Percentiles rank a stretch among this genome's conserved stretches.
phyloP scores from a whole-genome alignment of 1,140 invertebrate species.

The Acyrthosiphon pisum region DNA sequence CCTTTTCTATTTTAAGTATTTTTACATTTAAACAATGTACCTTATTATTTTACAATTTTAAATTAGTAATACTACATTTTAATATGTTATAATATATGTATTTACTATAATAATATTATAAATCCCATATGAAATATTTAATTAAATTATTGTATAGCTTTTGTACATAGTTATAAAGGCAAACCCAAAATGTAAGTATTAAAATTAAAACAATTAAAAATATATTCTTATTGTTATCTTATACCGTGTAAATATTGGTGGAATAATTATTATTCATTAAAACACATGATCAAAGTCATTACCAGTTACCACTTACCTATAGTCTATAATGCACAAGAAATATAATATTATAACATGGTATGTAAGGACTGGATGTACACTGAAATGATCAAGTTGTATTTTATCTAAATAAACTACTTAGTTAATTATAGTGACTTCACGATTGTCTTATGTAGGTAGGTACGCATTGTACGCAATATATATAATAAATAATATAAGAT shows the following conservation, averaged over 20 bases:
- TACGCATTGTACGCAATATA: background rate
- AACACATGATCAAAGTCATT: background rate
- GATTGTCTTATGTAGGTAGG: background rate
- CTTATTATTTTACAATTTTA: background rate
- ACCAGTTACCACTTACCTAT: background rate
- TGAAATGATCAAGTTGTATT: conserved; percentile 22
- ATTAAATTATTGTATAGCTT: background rate
- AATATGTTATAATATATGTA: background rate
- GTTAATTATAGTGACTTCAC: background rate
- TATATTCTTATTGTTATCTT: background rate
- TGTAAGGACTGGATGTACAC: background rate
- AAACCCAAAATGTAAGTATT: background rate
- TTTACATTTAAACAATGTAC: background rate
- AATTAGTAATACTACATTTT: background rate
- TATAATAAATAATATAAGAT: background rate
- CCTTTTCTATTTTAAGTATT: background rate
- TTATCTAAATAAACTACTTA: conserved; percentile 27
- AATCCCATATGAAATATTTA: background rate
- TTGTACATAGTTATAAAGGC: conserved; percentile 8
- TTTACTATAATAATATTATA: background rate
- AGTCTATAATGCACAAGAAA: background rate
- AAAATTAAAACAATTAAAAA: background rate
- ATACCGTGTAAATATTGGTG: background rate
- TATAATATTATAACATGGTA: background rate
- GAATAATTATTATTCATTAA: conserved; percentile 1